Evolutionary conservation across 2,888 invertebrate species (phyloP), one percentile per base, ranked within the genome.

Genomic region (Xestoiulus laeticollis): DNA sequence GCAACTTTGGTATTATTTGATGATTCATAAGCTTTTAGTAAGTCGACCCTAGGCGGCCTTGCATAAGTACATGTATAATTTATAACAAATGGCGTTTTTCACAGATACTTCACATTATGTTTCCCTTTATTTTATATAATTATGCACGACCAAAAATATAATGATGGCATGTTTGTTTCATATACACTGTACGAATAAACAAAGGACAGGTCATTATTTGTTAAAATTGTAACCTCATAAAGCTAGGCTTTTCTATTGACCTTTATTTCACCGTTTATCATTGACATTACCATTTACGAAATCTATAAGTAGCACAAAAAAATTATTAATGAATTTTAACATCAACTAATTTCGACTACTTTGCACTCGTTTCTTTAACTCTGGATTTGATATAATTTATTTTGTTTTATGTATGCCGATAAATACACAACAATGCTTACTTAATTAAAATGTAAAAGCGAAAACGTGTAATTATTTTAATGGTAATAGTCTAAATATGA

Each of bases 381-480:
- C 33, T 6, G 6, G 33, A 6, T 38, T 38, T 38, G 33, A 38
- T 38, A 38, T 6, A 38, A 38, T 6, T n/a, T 0, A 22, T 53
- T 53, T 68, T 26, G 10, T 78, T 30, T 78, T 30, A 26, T 10
- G 22, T 12, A 78, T 30, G 30, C 14, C 30, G 14, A 78, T 78
- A 12, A 78, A 12, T 30, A 30, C n/a, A 22, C 22, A 26, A 26
- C 68, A 22, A 16, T 48, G 14, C 10, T 16, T 68, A 26, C 26
- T 22, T 26, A 68, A 68, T 78, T 78, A 78, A 78, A 12, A 78
- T 78, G 30, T 78, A 6, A 78, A 78, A 78, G 78, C 14, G 78
- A 78, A 78, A 78, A 30, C 12, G 30, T 78, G 78, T 30, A 78
- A 78, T 78, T 78, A 30, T 30, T 78, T 30, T 78, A 78, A 78